Percentiles rank a stretch among this genome's conserved stretches.
These are phyloP conservation scores for Euspilapteryx auroguttella DNA, from an alignment of 2,888 invertebrate genomes.

Conservation along the genomic window DNA sequence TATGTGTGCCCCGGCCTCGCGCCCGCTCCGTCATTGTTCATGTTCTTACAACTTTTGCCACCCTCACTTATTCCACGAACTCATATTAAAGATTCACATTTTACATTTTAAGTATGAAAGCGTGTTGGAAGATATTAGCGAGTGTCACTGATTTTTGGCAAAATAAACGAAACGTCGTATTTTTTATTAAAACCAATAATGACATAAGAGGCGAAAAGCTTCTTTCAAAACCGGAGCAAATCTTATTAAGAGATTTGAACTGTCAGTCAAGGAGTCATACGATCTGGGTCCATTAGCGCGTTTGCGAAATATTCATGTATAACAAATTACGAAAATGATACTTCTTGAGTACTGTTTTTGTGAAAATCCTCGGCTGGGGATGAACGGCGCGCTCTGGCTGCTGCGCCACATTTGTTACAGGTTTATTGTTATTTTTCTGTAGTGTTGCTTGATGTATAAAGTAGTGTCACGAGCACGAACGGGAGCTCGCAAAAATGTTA, in stretches of 20 bases:
- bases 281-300: conserved; percentile 1
- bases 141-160: conserved; percentile 4
- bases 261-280: conserved; percentile 3
- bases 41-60: conserved; percentile 19
- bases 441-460: conserved; percentile 48
- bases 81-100: conserved; percentile 14
- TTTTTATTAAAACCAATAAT: conserved; percentile 2
- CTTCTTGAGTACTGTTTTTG: no score
- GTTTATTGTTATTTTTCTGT: conserved; percentile 47
- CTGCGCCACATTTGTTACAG: conserved; percentile 33
- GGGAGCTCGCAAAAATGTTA: conserved; percentile 28
- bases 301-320: conserved; percentile 1
- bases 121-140: conserved; percentile 9
- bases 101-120: conserved; percentile 17
- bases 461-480: conserved; percentile 22
- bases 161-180: not conserved
- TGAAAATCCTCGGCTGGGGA: no score
- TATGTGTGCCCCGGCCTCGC: conserved; percentile 11
- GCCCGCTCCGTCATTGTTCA: conserved; percentile 17
- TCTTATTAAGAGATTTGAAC: conserved; percentile 1
- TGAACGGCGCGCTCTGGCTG: no score
- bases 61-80: conserved; percentile 21
- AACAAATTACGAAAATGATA: no score
- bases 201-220: conserved; percentile 2
- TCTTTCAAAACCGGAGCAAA: conserved; percentile 1